Percentiles rank a stretch among this genome's conserved stretches.
These are phyloP conservation scores for Chaetops frenatus DNA, from an alignment of 2,113 vertebrate genomes.

Conservation along the genomic window DNA sequence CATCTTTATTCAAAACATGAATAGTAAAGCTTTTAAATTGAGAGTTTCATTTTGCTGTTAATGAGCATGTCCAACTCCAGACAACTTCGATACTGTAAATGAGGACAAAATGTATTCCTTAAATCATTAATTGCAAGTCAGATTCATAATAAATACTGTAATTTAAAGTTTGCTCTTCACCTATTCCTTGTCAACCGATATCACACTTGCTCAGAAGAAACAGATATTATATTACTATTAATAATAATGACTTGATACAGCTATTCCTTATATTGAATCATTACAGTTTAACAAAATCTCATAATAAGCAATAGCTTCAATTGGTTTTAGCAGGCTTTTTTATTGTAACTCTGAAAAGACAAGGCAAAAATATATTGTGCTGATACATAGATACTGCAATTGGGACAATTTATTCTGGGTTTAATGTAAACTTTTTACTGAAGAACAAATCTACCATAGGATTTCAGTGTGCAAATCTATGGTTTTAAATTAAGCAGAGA, in stretches of 20 bases:
- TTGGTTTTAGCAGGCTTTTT: background rate
- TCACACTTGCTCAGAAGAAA: background rate
- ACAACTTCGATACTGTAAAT: constrained; percentile 14
- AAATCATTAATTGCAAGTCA: constrained; percentile 30
- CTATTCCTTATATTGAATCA: constrained; percentile 4
- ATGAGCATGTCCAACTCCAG: background rate
- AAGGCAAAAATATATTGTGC: background rate
- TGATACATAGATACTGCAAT: background rate
- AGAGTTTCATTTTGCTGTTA: background rate
- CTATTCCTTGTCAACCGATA: constrained; percentile 35
- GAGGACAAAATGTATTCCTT: background rate
- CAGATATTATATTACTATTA: background rate
- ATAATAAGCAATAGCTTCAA: background rate
- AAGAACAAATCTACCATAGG: background rate
- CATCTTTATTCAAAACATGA: background rate
- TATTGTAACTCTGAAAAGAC: background rate
- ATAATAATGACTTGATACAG: background rate
- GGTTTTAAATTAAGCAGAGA: constrained; percentile 14
- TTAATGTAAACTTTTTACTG: constrained; percentile 6
- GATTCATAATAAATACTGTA: constrained; percentile 36
- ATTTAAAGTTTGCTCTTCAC: constrained; percentile 29
- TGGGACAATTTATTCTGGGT: background rate
- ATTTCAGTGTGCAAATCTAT: background rate
- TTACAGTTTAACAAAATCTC: background rate
- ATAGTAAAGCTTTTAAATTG: background rate